Percentiles rank a stretch among this genome's conserved stretches.
These are phyloP conservation scores for Tyrannus savana DNA, from an alignment of 2,113 vertebrate species.

Conservation along the genomic window DNA sequence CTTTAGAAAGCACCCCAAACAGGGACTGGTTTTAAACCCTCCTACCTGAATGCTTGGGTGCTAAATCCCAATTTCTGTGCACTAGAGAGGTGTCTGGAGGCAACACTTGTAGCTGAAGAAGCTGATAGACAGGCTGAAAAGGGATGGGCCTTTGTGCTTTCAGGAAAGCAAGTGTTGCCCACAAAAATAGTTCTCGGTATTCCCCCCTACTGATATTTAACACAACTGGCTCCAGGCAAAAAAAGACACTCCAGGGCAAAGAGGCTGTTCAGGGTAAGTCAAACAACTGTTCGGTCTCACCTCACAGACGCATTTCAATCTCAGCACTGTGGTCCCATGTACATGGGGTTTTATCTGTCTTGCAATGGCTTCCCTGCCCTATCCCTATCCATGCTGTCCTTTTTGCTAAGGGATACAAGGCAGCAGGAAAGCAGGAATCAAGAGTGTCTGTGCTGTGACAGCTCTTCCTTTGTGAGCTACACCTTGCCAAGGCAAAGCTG, in stretches of 20 bases:
- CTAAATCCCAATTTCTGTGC: not conserved
- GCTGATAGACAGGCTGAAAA: not conserved
- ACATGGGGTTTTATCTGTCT: not conserved
- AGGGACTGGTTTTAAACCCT: not conserved
- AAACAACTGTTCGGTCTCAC: fast-evolving
- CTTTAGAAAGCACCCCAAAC: not conserved
- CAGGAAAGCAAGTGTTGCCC: not conserved
- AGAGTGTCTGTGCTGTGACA: not conserved
- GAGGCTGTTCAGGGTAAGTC: not conserved
- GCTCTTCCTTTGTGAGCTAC: not conserved
- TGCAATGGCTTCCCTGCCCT: not conserved
- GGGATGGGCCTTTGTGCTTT: not conserved
- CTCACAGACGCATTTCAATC: not conserved
- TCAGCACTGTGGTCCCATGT: not conserved
- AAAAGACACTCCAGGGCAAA: not conserved
- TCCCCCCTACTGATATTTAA: not conserved
- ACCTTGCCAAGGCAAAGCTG: not conserved
- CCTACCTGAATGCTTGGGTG: not conserved
- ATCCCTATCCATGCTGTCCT: not conserved
- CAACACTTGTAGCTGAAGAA: not conserved
- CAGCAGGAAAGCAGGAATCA: not conserved
- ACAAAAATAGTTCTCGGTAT: fast-evolving
- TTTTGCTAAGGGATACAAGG: not conserved
- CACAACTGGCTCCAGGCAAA: not conserved
- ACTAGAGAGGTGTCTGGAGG: not conserved